Percentiles rank a stretch among this genome's conserved stretches.
Conservation (phyloP, 2,888 invertebrate species). For the Copidosoma aretas region DNA sequence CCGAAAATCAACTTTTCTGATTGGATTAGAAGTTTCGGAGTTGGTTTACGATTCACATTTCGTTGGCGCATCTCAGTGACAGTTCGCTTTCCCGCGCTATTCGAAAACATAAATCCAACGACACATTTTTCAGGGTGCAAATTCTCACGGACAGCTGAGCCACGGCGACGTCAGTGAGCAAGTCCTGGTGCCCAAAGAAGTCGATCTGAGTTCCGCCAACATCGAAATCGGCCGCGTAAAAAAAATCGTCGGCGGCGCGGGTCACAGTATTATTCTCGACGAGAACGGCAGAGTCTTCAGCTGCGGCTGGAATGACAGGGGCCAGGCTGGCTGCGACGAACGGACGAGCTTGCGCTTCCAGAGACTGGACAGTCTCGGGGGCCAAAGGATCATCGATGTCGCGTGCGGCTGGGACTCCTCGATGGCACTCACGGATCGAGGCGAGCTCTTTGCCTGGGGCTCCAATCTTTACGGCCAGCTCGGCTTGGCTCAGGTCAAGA, state of each 20-base stretch:
- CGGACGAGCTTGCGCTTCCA: conserved; percentile 46
- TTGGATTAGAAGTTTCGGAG: too few relatives aligned
- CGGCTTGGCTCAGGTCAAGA: conserved; percentile 59
- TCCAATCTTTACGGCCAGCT: conserved; percentile 81
- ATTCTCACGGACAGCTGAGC: conserved; percentile 83
- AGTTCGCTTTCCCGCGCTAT: background rate
- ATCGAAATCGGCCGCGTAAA: conserved; percentile 65
- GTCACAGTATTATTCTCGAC: conserved; percentile 76
- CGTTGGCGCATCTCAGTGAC: too few relatives aligned
- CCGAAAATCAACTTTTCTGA: too few relatives aligned
- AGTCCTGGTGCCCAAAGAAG: conserved; percentile 67
- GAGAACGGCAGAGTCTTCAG: conserved; percentile 73
- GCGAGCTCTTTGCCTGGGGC: conserved; percentile 81
- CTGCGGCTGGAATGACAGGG: conserved; percentile 81
- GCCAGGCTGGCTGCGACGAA: conserved; percentile 70
- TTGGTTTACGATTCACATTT: too few relatives aligned
- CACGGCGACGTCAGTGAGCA: conserved; percentile 73
- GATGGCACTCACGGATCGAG: conserved; percentile 74
- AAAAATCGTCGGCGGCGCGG: conserved; percentile 78
- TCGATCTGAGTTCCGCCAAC: conserved; percentile 56
- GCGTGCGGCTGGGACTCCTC: conserved; percentile 86
- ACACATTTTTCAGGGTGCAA: conserved; percentile 72
- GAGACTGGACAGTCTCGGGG: conserved; percentile 42
- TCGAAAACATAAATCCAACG: background rate
- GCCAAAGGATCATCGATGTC: conserved; percentile 67